Evolutionary conservation across 37 sponge, comb jelly and placozoan species (phyloP).

Genomic region (Haliclona indistincta): DNA sequence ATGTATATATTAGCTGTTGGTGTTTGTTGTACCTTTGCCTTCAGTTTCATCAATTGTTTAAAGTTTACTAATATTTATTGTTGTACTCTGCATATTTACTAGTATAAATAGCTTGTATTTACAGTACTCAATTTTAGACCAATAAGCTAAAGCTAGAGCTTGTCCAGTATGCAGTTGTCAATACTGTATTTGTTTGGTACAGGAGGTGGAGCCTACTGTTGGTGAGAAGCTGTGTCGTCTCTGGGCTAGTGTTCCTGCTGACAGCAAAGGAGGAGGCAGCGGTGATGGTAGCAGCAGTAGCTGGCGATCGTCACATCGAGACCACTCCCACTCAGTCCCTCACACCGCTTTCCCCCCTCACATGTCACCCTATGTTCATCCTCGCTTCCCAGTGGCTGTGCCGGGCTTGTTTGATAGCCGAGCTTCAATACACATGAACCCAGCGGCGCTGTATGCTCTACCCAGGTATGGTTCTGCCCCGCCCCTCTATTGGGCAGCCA

Average conservation of each 20-base stretch:
- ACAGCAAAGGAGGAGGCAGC: slow-evolving; percentile 20
- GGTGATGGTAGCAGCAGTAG: background rate
- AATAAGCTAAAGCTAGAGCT: background rate
- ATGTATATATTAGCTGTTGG: too few relatives aligned
- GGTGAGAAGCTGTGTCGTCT: slow-evolving; percentile 88
- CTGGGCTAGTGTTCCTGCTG: slow-evolving; percentile 44
- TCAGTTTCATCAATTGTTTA: too few relatives aligned
- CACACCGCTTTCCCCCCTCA: background rate
- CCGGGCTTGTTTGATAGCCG: background rate
- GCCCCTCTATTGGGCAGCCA: background rate
- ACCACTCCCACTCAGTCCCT: background rate
- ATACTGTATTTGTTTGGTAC: background rate
- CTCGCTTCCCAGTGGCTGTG: background rate
- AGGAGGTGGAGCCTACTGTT: slow-evolving; percentile 86
- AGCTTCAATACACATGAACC: slow-evolving; percentile 11
- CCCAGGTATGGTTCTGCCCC: slow-evolving; percentile 52
- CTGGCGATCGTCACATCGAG: background rate
- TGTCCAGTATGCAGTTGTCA: background rate
- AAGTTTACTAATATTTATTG: too few relatives aligned
- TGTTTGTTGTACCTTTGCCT: too few relatives aligned
- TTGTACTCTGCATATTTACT: too few relatives aligned
- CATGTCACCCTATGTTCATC: background rate
- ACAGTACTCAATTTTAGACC: too few relatives aligned
- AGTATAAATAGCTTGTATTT: too few relatives aligned
- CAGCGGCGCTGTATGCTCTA: slow-evolving; percentile 17